These are phyloP conservation scores for Amaurobius ferox DNA, from an alignment of 2,888 invertebrate species.

Conservation along the genomic window DNA sequence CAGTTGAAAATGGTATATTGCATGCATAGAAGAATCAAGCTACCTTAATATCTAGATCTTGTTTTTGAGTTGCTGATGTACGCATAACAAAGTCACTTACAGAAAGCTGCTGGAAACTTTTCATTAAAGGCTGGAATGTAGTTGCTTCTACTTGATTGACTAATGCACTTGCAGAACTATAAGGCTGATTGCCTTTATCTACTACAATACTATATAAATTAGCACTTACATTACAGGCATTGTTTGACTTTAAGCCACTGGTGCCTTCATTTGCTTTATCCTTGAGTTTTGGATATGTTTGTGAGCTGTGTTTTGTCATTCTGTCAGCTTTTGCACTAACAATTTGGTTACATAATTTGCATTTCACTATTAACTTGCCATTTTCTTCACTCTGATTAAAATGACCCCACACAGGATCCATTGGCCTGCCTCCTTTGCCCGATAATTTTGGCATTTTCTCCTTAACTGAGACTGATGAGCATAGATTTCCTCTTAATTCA, in stretches of 20 bases:
- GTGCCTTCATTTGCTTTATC: background rate
- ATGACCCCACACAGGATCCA: conserved; percentile 24
- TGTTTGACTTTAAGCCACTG: background rate
- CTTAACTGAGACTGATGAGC: too few species aligned
- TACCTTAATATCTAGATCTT: conserved; percentile 11
- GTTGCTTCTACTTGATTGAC: background rate
- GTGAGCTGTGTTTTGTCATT: conserved; percentile 15
- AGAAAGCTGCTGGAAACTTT: too few species aligned
- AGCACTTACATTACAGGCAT: background rate
- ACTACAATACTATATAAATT: background rate
- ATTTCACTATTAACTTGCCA: conserved; percentile 22
- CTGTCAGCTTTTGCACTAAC: conserved; percentile 29
- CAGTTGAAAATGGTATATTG: conserved; percentile 7
- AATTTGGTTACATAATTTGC: conserved; percentile 12
- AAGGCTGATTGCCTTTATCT: background rate
- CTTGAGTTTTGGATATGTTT: conserved; percentile 7
- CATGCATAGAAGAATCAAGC: conserved; percentile 19
- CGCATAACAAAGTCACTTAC: conserved; percentile 25
- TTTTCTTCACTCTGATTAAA: conserved; percentile 14
- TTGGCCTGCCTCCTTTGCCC: conserved; percentile 15
- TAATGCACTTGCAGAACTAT: background rate
- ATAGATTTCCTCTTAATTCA: too few species aligned
- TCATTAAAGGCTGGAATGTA: conserved; percentile 3
- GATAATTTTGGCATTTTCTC: too few species aligned
- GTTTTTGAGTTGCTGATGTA: conserved; percentile 17